These are phyloP conservation scores for Vanacampus margaritifer DNA, from an alignment of 2,113 vertebrate genomes.

Conservation along the genomic window DNA sequence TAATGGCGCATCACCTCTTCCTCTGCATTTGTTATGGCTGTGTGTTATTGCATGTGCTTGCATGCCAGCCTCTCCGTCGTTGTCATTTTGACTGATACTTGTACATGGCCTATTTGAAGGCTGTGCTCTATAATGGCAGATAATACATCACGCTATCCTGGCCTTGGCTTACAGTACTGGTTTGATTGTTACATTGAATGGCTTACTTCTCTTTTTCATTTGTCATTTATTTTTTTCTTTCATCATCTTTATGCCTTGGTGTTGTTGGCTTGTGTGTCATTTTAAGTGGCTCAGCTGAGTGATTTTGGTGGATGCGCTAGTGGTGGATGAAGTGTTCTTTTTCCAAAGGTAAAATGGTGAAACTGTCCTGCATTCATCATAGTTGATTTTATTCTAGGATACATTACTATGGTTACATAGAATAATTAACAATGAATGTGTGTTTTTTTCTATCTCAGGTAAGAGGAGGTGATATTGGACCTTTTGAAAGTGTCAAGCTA, in stretches of 20 bases:
- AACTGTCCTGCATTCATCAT: neutral
- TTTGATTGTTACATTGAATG: conserved; percentile 9
- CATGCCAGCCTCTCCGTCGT: conserved; percentile 11
- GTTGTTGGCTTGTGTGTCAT: conserved; percentile 13
- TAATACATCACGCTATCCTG: conserved; percentile 33
- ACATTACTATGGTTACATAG: neutral
- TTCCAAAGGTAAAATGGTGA: neutral
- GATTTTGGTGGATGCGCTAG: conserved; percentile 6
- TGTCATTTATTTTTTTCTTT: conserved; percentile 19
- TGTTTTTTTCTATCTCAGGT: conserved; percentile 40
- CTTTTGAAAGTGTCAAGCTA: conserved; percentile 80
- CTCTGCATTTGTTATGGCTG: conserved; percentile 24
- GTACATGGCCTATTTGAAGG: conserved; percentile 25
- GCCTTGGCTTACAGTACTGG: neutral
- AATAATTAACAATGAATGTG: neutral
- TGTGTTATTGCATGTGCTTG: conserved; percentile 25
- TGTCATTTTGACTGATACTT: conserved; percentile 54
- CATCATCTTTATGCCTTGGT: conserved; percentile 5
- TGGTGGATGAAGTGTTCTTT: conserved; percentile 1
- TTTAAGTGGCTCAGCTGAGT: conserved; percentile 7
- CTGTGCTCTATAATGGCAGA: conserved; percentile 30
- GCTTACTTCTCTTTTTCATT: conserved; percentile 1
- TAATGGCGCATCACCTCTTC: conserved; percentile 54
- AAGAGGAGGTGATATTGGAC: conserved; percentile 75
- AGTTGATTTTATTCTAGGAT: neutral